Evolutionary conservation across 2,797 vertebrate species (phyloP).

Genomic region (Chaunax sp.): DNA sequence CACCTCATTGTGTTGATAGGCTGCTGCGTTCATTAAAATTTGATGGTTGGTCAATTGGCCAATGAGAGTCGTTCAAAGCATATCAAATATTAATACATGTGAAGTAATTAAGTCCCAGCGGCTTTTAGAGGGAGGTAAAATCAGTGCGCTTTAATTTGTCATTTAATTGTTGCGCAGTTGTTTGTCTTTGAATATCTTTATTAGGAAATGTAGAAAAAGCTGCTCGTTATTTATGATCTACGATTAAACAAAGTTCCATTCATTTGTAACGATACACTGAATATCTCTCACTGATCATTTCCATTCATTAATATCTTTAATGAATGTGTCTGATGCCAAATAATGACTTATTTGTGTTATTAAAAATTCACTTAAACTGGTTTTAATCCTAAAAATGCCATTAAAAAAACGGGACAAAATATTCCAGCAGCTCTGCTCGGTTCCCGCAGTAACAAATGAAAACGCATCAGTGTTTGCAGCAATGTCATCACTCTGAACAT

Average conservation of each 20-base stretch:
- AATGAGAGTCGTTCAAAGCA: constrained; percentile 57
- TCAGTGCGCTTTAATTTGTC: constrained; percentile 65
- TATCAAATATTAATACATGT: constrained; percentile 84
- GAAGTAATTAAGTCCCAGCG: constrained; percentile 81
- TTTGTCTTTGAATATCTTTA: constrained; percentile 6
- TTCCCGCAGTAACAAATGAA: constrained; percentile 21
- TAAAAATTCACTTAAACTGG: constrained; percentile 1
- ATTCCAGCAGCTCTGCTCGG: background rate
- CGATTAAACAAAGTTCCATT: constrained; percentile 14
- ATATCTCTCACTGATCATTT: constrained; percentile 14
- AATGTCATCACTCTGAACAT: constrained; percentile 45
- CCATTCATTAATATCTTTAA: constrained; percentile 40
- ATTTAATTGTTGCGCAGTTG: constrained; percentile 52
- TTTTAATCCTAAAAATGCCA: background rate
- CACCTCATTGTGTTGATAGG: constrained; percentile 20
- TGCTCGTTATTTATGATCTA: constrained; percentile 56
- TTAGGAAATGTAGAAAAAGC: background rate
- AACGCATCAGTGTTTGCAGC: constrained; percentile 15
- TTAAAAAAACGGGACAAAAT: background rate
- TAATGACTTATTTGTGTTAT: constrained; percentile 27
- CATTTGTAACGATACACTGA: constrained; percentile 30
- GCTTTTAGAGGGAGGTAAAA: constrained; percentile 65
- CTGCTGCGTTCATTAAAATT: constrained; percentile 73
- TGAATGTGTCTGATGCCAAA: constrained; percentile 26
- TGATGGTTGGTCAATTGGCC: constrained; percentile 74